A percentile compares a stretch with the other conserved stretches of the same genome.
Evolutionary conservation across 1,140 invertebrate genomes (phyloP).

Genomic region (Drosophila kanapiae): DNA sequence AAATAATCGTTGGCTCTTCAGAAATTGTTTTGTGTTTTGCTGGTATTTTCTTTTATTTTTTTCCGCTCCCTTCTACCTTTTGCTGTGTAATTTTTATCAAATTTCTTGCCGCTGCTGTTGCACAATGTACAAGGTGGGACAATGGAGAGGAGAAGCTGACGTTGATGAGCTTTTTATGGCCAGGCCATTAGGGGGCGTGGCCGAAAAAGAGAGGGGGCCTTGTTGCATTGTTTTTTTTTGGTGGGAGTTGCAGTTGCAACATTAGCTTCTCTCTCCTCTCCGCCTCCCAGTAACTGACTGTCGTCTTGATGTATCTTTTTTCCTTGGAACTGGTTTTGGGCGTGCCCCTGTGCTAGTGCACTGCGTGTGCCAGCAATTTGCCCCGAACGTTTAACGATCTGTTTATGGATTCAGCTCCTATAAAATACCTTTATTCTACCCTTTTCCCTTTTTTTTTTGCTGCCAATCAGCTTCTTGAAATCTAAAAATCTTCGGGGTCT

Average conservation of each 20-base stretch:
- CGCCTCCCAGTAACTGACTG: not conserved
- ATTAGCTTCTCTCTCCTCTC: slow-evolving; percentile 63
- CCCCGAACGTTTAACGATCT: slow-evolving; percentile 74
- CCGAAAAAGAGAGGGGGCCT: slow-evolving; percentile 11
- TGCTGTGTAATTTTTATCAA: slow-evolving; percentile 77
- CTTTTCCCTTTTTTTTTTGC: not conserved
- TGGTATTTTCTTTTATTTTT: slow-evolving; percentile 44
- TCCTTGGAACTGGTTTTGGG: slow-evolving; percentile 61
- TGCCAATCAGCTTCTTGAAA: slow-evolving; percentile 68
- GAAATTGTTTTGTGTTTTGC: slow-evolving; percentile 68
- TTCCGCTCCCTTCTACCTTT: slow-evolving; percentile 54
- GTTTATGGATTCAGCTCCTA: slow-evolving; percentile 60
- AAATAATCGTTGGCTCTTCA: slow-evolving; percentile 80
- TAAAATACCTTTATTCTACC: slow-evolving; percentile 26
- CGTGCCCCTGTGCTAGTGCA: slow-evolving; percentile 45
- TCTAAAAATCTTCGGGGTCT: slow-evolving; percentile 41
- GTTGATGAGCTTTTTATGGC: slow-evolving; percentile 81
- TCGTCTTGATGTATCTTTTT: slow-evolving; percentile 63
- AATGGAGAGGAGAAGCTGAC: slow-evolving; percentile 44
- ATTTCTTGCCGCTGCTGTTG: slow-evolving; percentile 51
- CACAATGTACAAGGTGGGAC: slow-evolving; percentile 43
- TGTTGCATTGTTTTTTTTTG: slow-evolving; percentile 54
- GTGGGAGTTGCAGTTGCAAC: slow-evolving; percentile 60
- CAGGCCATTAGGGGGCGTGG: slow-evolving; percentile 78
- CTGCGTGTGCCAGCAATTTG: slow-evolving; percentile 78